Percentiles rank a stretch among this genome's conserved stretches.
phyloP scores from a whole-genome alignment of 2,113 vertebrate genomes.

The Xenus cinereus region DNA sequence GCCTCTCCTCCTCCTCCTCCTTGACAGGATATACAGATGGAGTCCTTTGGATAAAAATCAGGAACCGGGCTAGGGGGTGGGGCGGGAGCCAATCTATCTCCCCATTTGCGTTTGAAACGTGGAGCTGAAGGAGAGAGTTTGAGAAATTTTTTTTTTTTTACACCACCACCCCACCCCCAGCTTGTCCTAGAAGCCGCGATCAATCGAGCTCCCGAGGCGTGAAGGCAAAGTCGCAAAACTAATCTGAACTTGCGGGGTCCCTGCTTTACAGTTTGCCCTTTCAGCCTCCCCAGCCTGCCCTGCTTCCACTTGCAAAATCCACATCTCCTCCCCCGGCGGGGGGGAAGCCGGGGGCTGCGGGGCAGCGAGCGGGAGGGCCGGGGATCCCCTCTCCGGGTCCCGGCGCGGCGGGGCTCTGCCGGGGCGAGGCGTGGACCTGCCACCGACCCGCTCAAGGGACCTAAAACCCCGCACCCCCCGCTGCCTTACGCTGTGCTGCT shows the following conservation, averaged over 20 bases:
- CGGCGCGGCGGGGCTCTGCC: not conserved
- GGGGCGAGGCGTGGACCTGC: not conserved
- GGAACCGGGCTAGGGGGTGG: slow-evolving; percentile 54
- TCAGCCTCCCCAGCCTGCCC: slow-evolving; percentile 3
- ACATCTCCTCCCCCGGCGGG: not conserved
- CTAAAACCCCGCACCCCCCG: not conserved
- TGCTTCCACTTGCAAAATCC: not conserved
- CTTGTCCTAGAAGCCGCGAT: slow-evolving; percentile 29
- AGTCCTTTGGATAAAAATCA: slow-evolving; percentile 59
- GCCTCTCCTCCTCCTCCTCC: not conserved
- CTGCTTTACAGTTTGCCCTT: slow-evolving; percentile 39
- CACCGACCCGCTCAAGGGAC: not conserved
- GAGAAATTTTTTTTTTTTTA: not conserved
- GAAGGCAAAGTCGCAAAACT: slow-evolving; percentile 66
- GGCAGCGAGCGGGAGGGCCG: rapidly evolving
- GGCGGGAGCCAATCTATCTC: slow-evolving; percentile 43
- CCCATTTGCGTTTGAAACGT: slow-evolving; percentile 63
- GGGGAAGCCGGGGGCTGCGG: not conserved
- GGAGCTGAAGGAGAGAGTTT: slow-evolving; percentile 11
- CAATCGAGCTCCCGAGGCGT: slow-evolving; percentile 18
- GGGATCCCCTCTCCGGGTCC: not conserved
- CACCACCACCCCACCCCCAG: not conserved
- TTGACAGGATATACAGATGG: slow-evolving; percentile 55
- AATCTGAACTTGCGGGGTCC: slow-evolving; percentile 47
- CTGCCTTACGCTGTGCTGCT: not conserved